Conservation (phyloP, 2,797 vertebrate genomes). For the Erpetoichthys calabaricus region DNA sequence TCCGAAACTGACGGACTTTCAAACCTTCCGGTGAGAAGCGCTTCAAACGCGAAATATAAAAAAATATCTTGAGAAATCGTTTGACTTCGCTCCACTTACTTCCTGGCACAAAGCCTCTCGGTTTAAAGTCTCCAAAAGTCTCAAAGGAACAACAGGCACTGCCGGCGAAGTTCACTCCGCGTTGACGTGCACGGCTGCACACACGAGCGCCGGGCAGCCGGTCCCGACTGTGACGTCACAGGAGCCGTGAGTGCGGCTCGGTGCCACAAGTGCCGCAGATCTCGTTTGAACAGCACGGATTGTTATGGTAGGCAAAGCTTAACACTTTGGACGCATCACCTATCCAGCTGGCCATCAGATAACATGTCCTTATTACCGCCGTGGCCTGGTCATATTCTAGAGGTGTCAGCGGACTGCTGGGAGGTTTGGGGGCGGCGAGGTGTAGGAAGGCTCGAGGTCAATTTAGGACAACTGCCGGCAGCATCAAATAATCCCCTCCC, state of each 20-base stretch:
- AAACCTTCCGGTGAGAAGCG: neutral
- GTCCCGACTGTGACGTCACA: neutral
- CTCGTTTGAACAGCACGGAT: no score
- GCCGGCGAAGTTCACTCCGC: neutral
- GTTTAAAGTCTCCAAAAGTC: neutral
- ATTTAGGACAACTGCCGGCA: no score
- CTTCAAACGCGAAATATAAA: neutral
- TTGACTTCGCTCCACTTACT: no score
- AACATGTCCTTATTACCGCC: no score
- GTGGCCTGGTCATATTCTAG: no score
- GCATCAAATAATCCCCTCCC: constrained; percentile 24
- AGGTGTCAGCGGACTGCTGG: no score
- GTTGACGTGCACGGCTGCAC: constrained; percentile 41
- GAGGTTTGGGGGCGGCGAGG: no score
- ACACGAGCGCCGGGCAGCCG: neutral
- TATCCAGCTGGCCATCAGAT: neutral
- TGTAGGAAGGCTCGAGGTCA: no score
- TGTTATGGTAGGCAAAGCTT: neutral
- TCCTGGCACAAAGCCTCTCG: neutral
- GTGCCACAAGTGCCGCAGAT: no score
- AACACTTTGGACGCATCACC: neutral
- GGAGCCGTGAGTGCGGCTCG: no score
- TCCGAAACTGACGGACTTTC: neutral
- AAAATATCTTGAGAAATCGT: no score
- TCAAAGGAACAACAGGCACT: neutral